A percentile compares a stretch with the other conserved stretches of the same genome.
phyloP scores from a whole-genome alignment of 2,797 vertebrate species.

The Uromys caudimaculatus region DNA sequence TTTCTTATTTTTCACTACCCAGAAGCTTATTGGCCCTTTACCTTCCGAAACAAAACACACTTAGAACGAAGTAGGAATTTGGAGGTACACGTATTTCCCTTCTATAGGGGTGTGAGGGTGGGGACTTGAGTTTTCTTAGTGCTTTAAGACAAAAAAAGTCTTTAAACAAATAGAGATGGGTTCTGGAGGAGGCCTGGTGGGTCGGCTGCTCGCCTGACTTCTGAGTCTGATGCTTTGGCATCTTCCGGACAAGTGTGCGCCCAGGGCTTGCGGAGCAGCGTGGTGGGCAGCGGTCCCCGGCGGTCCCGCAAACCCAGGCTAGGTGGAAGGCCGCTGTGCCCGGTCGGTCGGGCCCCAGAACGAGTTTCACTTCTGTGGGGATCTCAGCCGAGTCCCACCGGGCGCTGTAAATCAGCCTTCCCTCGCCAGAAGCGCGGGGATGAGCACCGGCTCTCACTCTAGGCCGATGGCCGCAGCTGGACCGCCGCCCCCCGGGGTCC shows the following conservation, averaged over 20 bases:
- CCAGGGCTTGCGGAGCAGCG: neutral
- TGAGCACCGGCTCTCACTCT: constrained; percentile 6
- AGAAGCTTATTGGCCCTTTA: neutral
- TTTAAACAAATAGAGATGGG: neutral
- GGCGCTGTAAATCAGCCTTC: constrained; percentile 79
- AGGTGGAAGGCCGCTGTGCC: neutral
- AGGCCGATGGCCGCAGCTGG: constrained; percentile 60
- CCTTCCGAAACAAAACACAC: neutral
- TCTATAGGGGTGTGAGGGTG: neutral
- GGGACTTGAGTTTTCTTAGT: neutral
- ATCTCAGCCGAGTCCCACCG: constrained; percentile 58
- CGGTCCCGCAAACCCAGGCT: neutral
- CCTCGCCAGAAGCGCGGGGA: neutral
- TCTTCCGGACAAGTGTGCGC: neutral
- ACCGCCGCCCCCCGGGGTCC: constrained; percentile 49
- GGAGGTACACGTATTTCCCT: neutral
- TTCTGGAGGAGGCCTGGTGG: neutral
- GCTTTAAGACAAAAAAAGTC: neutral
- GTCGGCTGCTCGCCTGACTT: neutral
- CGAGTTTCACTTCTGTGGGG: constrained; percentile 66
- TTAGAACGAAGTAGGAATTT: neutral
- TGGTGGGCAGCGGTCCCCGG: neutral
- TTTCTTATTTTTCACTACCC: neutral
- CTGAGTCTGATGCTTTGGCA: neutral
- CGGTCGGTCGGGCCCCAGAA: constrained; percentile 4